phyloP scores from a whole-genome alignment of 2,113 vertebrate genomes.

The Geococcyx californianus region DNA sequence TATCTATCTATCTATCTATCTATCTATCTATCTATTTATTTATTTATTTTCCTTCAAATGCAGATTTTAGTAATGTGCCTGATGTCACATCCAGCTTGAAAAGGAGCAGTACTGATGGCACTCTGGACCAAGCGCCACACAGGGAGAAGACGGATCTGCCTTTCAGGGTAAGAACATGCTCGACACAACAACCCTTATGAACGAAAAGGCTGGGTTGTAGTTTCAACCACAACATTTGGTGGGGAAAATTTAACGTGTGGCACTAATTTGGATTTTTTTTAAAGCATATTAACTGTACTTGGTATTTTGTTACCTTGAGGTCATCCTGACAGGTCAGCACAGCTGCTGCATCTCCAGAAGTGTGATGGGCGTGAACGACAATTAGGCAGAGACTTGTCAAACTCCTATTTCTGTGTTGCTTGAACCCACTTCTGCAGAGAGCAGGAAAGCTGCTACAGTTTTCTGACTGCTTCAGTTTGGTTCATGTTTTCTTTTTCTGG shows the following conservation, averaged over 20 bases:
- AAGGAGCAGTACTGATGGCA: constrained; percentile 78
- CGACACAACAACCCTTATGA: background rate
- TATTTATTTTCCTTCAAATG: constrained; percentile 20
- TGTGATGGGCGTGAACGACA: background rate
- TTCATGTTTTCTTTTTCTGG: background rate
- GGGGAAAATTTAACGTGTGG: background rate
- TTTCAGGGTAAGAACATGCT: constrained; percentile 74
- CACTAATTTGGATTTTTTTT: background rate
- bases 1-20: no score
- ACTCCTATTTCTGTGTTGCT: background rate
- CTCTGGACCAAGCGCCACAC: constrained; percentile 67
- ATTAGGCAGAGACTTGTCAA: background rate
- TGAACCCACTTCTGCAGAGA: background rate
- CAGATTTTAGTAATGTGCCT: constrained; percentile 82
- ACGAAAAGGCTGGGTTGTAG: background rate
- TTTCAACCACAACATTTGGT: background rate
- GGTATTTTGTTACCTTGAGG: background rate
- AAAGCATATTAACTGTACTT: background rate
- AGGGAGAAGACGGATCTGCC: constrained; percentile 69
- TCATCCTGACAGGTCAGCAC: background rate
- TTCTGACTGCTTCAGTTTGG: background rate
- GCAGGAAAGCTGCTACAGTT: background rate
- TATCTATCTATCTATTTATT: background rate
- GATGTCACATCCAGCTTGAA: constrained; percentile 75
- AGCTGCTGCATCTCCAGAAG: background rate